Conservation (phyloP, 1,140 invertebrate genomes). For the Leptinotarsa texana region DNA sequence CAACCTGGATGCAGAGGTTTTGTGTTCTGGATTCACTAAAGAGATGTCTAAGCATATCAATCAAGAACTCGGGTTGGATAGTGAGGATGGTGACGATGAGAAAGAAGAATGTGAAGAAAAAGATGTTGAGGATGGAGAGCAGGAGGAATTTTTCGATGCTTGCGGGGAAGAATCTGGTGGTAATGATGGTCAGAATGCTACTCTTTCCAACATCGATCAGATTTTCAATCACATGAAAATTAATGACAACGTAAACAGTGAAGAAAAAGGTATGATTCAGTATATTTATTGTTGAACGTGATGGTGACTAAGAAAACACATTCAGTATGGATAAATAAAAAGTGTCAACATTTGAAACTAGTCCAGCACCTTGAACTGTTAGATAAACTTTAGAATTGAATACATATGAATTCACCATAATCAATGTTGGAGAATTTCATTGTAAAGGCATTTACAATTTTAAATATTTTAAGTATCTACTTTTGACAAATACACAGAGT, state of each 20-base stretch:
- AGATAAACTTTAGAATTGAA: no score
- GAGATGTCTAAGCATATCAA: constrained; percentile 75
- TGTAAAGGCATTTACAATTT: no score
- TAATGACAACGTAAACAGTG: neutral
- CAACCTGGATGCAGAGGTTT: constrained; percentile 84
- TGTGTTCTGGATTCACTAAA: constrained; percentile 87
- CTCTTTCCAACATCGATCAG: neutral
- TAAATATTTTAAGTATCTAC: no score
- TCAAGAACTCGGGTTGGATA: constrained; percentile 59
- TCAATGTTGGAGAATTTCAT: no score
- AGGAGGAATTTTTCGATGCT: constrained; percentile 18
- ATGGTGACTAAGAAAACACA: no score
- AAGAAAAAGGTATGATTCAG: neutral
- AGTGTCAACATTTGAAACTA: no score
- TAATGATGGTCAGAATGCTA: constrained; percentile 7
- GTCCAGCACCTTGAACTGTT: no score
- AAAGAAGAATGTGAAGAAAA: neutral
- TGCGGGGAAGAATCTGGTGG: constrained; percentile 13
- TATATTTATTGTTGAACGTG: neutral
- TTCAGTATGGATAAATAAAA: no score
- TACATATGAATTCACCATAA: no score
- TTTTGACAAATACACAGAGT: no score
- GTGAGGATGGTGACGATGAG: constrained; percentile 53
- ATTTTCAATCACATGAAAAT: constrained; percentile 18
- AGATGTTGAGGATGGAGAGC: constrained; percentile 52